Base-by-base conservation (phyloP, 2,113 vertebrate species). In the Corythoichthys intestinalis region DNA sequence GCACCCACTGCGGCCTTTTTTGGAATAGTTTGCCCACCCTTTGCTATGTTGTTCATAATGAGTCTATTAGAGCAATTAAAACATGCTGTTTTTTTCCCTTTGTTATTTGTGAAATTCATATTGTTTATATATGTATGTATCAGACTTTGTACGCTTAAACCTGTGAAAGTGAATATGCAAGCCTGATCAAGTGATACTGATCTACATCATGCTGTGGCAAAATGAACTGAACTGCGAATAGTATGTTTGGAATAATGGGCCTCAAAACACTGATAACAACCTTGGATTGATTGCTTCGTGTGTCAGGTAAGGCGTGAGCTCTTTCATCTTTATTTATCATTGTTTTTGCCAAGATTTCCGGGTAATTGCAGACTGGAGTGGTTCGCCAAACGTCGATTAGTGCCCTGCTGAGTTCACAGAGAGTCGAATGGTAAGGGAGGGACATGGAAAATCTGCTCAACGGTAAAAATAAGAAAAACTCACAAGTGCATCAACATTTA, bases 251-350 rank as follows among this genome's bases (percentile, higher is more conserved):
- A 71, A 66, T 66, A 60, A 59, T 2, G 28, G 54, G 70, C 35
- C 52, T 73, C 70, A 64, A 84, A 77, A 79, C 85, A 76, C 47
- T 2, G 63, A 78, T 81, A 68, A 83, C 64, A 75, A 67, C 69
- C 72, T 76, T 69, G 12, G n/a, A 78, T 66, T 47, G 69, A 77
- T 69, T 62, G 67, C 57, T 83, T 72, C 12, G 4, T 70, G 72
- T 34, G 49, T 66, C 20, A 58, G 69, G 72, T 66, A 69, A 75
- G 66, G 71, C 56, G 35, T 78, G 41, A 54, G 72, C 77, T 81
- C 73, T 74, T 83, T 85, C 67, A 79, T 84, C 86, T 81, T 85
- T 85, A 77, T 87, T 85, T 84, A 84, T 83, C 70, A 53, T 66
- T 77, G 69, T 83, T 85, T 83, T 73, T 73, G 57, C 73, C 13